These are phyloP conservation scores for Caenorhabditis afra DNA, from an alignment of 2,888 invertebrate genomes.

Conservation along the genomic window DNA sequence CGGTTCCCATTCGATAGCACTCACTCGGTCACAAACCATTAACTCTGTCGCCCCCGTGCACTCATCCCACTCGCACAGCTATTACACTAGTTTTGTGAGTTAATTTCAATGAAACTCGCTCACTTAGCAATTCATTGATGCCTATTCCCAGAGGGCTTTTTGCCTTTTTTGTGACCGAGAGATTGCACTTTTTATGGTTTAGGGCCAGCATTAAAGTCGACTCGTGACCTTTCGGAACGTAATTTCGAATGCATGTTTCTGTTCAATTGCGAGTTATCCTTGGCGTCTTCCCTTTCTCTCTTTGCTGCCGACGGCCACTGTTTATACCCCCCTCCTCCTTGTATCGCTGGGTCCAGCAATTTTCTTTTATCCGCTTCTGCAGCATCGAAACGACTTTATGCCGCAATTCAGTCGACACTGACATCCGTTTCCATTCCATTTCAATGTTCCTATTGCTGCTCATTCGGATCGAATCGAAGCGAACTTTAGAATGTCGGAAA, in stretches of 20 bases:
- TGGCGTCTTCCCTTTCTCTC: conserved; percentile 14
- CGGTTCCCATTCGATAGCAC: conserved; percentile 23
- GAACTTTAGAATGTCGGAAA: conserved; percentile 15
- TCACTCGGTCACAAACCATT: conserved; percentile 44
- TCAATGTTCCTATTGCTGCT: not conserved
- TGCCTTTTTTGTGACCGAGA: conserved; percentile 27
- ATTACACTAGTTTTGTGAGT: conserved; percentile 19
- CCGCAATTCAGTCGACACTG: not conserved
- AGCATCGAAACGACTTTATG: not conserved
- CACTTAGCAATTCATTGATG: conserved; percentile 27
- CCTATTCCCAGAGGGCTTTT: not conserved
- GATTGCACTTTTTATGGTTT: conserved; percentile 46
- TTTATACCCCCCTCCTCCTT: conserved; percentile 9
- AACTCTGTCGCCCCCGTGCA: conserved; percentile 36
- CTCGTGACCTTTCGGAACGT: conserved; percentile 57
- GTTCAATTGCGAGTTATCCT: conserved; percentile 55
- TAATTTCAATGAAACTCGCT: conserved; percentile 32
- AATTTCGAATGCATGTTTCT: conserved; percentile 51
- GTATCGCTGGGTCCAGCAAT: conserved; percentile 9
- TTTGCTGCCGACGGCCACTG: not conserved
- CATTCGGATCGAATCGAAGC: not conserved
- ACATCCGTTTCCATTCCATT: not conserved
- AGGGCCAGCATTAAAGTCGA: conserved; percentile 46
- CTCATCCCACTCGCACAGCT: conserved; percentile 9
- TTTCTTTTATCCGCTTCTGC: not conserved